Conservation (phyloP, 2,113 vertebrate genomes). For the Erythrocercus mccallii region DNA sequence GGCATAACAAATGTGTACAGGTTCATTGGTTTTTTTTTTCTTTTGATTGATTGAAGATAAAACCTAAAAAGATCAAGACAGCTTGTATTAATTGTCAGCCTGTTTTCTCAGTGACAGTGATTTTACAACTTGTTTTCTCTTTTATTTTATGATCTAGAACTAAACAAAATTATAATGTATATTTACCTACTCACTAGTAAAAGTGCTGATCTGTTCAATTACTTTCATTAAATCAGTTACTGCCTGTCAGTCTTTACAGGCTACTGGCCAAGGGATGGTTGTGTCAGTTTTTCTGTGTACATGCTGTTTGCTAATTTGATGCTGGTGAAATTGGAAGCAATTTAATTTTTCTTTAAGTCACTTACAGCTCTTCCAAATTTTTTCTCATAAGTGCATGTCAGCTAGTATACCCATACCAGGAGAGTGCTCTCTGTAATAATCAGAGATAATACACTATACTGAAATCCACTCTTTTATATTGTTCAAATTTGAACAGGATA, state of each 20-base stretch:
- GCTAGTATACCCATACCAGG: not conserved
- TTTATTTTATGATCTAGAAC: not conserved
- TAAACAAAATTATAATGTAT: not conserved
- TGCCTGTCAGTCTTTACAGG: not conserved
- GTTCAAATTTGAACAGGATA: conserved; percentile 21
- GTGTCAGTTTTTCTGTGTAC: not conserved
- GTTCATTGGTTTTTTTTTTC: not conserved
- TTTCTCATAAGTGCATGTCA: not conserved
- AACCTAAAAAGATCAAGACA: not conserved
- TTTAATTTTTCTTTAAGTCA: not conserved
- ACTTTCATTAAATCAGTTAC: not conserved
- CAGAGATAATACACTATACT: not conserved
- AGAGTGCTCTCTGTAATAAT: not conserved
- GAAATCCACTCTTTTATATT: not conserved
- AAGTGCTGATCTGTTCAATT: not conserved
- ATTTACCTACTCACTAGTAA: not conserved
- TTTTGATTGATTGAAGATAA: not conserved
- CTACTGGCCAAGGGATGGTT: not conserved
- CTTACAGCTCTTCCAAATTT: not conserved
- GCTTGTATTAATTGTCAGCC: not conserved
- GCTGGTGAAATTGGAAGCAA: not conserved
- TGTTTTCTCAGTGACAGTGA: not conserved
- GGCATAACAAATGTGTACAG: not conserved
- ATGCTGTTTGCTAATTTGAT: not conserved
- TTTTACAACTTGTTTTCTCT: not conserved